Percentiles rank a stretch among this genome's conserved stretches.
Evolutionary conservation across 2,113 vertebrate genomes (phyloP).

Genomic region (Paradoxurus hermaphroditus): DNA sequence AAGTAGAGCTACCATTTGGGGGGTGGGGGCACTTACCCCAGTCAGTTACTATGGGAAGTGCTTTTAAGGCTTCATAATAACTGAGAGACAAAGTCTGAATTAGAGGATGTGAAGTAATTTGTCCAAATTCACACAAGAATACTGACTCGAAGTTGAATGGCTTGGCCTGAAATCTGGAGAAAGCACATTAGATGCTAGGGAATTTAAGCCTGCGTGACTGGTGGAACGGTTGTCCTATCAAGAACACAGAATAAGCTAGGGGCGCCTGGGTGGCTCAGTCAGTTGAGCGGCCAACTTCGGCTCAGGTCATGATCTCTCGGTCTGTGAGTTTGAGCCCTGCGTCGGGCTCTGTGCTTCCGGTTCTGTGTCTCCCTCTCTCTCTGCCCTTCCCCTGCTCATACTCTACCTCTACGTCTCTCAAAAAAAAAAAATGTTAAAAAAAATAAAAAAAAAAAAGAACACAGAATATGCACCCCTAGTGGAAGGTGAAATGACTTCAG

Average conservation of each 20-base stretch:
- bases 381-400: too few species aligned
- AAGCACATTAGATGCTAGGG: not conserved
- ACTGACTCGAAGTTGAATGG: not conserved
- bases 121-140: not conserved
- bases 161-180: not conserved
- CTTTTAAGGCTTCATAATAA: conserved; percentile 31
- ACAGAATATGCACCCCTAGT: not conserved
- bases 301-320: too few species aligned
- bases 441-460: too few species aligned
- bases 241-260: not conserved
- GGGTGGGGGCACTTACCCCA: not conserved
- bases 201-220: not conserved
- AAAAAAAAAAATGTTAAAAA: too few species aligned
- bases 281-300: too few species aligned
- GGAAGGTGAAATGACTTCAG: not conserved
- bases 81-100: not conserved
- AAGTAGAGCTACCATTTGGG: not conserved
- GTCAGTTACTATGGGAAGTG: not conserved
- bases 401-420: too few species aligned
- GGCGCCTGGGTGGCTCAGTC: too few species aligned
- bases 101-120: conserved; percentile 12
- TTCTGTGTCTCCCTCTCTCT: too few species aligned
- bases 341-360: too few species aligned
- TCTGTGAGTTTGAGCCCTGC: too few species aligned
- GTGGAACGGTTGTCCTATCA: not conserved